phyloP scores from a whole-genome alignment of 2,888 invertebrate genomes.

The Phytoseiulus persimilis region DNA sequence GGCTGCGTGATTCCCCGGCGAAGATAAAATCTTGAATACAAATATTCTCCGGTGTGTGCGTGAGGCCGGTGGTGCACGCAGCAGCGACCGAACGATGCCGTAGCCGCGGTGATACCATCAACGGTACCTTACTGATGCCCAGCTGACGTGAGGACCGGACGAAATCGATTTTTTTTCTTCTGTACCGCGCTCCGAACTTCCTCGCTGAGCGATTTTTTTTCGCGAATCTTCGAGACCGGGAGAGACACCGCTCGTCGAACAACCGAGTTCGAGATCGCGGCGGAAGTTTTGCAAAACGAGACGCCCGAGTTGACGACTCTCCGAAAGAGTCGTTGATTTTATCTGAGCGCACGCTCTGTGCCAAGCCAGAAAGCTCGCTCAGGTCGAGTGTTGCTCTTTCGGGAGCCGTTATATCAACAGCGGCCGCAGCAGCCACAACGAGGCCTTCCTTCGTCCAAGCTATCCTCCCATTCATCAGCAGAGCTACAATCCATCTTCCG shows the following conservation, averaged over 20 bases:
- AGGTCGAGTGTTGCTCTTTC: background rate
- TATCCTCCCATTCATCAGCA: background rate
- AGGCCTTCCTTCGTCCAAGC: background rate
- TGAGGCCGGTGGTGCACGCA: background rate
- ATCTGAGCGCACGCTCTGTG: background rate
- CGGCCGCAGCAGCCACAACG: no score
- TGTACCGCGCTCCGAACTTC: background rate
- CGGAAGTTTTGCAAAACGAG: no score
- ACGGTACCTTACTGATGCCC: background rate
- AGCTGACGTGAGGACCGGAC: background rate
- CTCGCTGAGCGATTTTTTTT: background rate
- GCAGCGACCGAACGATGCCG: background rate
- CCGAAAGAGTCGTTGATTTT: no score
- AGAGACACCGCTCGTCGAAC: no score
- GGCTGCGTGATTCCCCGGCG: background rate
- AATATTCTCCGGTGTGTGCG: slow-evolving; percentile 5
- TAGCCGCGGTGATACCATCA: background rate
- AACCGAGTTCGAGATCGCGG: no score
- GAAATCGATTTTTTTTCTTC: background rate
- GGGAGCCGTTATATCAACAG: background rate
- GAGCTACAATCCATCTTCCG: background rate
- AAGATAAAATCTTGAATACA: background rate
- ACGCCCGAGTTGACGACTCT: no score
- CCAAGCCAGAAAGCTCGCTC: background rate
- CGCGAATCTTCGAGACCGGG: no score